Conservation (phyloP, 1,140 invertebrate species). For the Nixonia krombeini region DNA sequence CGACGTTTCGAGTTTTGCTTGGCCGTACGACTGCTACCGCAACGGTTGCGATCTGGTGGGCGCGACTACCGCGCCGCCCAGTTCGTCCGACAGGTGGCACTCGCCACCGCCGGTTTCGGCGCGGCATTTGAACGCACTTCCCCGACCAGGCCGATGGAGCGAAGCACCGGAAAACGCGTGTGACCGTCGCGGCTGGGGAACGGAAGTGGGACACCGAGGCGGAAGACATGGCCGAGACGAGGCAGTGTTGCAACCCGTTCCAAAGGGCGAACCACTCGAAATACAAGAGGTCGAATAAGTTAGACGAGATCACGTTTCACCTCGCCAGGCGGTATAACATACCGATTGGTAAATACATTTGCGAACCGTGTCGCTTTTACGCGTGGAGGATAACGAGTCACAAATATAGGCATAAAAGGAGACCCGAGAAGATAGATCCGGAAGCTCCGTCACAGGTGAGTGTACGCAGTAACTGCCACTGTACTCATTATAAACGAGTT, state of each 20-base stretch:
- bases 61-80: no score
- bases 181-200: background rate
- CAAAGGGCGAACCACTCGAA: constrained; percentile 48
- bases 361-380: constrained; percentile 50
- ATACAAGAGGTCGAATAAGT: constrained; percentile 49
- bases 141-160: background rate
- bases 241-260: constrained; percentile 46
- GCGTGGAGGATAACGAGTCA: constrained; percentile 50
- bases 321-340: constrained; percentile 47
- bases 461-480: constrained; percentile 34
- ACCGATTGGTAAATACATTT: constrained; percentile 48
- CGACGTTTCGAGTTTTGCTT: no score
- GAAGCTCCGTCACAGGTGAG: constrained; percentile 37
- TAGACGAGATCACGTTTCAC: constrained; percentile 47
- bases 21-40: no score
- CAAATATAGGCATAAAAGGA: constrained; percentile 48
- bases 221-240: constrained; percentile 36
- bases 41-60: no score
- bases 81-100: no score
- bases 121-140: background rate
- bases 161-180: constrained; percentile 1
- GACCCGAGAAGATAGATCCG: constrained; percentile 39
- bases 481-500: constrained; percentile 37
- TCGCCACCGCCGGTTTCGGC: no score
- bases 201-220: background rate